Conservation (phyloP, 2,113 vertebrate species). For the Semnornis frantzii region DNA sequence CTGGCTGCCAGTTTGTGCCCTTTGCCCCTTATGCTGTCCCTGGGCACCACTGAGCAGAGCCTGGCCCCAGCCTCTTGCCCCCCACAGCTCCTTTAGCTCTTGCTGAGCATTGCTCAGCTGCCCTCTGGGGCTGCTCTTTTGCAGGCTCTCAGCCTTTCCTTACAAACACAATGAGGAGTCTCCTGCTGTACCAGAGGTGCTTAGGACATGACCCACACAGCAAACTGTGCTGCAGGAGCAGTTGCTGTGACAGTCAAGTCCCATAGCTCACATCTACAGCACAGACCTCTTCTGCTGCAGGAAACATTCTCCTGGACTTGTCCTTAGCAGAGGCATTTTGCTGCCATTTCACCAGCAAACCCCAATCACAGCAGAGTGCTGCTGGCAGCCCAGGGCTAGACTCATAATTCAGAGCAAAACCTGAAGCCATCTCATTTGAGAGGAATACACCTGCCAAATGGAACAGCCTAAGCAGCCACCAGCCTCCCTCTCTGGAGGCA, state of each 20-base stretch:
- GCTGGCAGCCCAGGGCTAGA: not conserved
- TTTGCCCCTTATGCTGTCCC: no score
- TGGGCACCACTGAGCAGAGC: no score
- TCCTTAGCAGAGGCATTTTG: not conserved
- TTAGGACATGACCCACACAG: not conserved
- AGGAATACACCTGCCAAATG: not conserved
- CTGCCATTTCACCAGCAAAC: not conserved
- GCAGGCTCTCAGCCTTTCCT: no score
- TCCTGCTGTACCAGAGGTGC: not conserved
- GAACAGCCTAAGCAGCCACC: not conserved
- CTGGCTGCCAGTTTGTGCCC: no score
- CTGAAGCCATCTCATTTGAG: not conserved
- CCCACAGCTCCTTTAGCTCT: no score
- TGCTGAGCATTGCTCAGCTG: no score
- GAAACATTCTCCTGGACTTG: not conserved
- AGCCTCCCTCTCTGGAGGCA: no score
- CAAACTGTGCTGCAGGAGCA: not conserved
- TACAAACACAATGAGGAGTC: not conserved
- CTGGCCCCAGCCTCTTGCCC: no score
- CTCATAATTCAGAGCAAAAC: not conserved
- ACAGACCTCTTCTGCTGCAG: not conserved
- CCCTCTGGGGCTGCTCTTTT: no score
- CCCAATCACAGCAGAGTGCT: not conserved
- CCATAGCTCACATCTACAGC: rapidly evolving
- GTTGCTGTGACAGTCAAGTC: not conserved